Conservation (phyloP, 2,797 vertebrate genomes). For the Pseudopleuronectes americanus region DNA sequence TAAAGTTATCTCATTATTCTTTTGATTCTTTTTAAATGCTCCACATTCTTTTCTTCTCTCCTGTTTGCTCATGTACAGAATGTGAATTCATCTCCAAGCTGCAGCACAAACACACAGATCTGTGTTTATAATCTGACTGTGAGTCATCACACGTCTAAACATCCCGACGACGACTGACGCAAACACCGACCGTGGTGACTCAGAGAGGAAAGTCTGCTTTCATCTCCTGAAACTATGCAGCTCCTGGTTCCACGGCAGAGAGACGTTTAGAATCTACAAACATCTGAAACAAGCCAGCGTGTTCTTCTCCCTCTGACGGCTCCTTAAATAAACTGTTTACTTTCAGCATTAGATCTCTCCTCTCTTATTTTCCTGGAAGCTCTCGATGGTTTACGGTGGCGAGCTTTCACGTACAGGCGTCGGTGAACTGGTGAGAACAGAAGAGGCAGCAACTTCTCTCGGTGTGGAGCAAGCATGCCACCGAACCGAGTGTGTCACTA, state of each 20-base stretch:
- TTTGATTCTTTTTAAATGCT: no score
- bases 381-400: constrained; percentile 50
- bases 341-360: constrained; percentile 21
- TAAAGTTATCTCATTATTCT: no score
- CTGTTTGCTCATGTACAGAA: neutral
- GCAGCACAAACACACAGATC: constrained; percentile 40
- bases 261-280: constrained; percentile 3
- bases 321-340: constrained; percentile 39
- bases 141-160: constrained; percentile 52
- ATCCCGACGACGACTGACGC: constrained; percentile 20
- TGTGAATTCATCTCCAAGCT: constrained; percentile 40
- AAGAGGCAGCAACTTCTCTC: constrained; percentile 43
- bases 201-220: constrained; percentile 34
- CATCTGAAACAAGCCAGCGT: constrained; percentile 19
- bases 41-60: neutral
- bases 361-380: constrained; percentile 41
- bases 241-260: constrained; percentile 24
- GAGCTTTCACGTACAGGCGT: constrained; percentile 37
- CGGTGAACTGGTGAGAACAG: constrained; percentile 31
- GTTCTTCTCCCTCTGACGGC: constrained; percentile 10
- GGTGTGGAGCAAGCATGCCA: constrained; percentile 37
- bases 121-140: constrained; percentile 55
- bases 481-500: neutral
- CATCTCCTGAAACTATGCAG: constrained; percentile 22
- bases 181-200: constrained; percentile 43